A percentile compares a stretch with the other conserved stretches of the same genome.
Evolutionary conservation across 2,888 invertebrate species (phyloP).

Genomic region (Lagria hirta): DNA sequence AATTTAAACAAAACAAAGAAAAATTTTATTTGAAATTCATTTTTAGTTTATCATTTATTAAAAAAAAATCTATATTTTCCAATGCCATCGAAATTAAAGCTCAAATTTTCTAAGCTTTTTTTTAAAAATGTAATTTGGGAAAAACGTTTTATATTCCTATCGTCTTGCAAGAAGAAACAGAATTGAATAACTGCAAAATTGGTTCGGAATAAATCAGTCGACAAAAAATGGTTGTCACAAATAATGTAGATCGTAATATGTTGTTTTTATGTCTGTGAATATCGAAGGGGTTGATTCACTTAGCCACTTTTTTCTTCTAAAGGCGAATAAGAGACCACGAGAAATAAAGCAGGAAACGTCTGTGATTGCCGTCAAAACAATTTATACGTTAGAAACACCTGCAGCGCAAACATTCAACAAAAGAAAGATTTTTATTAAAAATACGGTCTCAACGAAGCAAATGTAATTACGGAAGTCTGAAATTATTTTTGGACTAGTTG

Average conservation of each 20-base stretch:
- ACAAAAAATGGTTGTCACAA: slow-evolving; percentile 6
- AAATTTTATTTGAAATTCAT: too few relatives aligned
- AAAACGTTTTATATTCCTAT: not conserved
- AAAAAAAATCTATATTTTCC: too few relatives aligned
- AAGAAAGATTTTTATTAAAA: slow-evolving; percentile 7
- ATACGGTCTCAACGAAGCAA: slow-evolving; percentile 1
- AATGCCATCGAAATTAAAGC: too few relatives aligned
- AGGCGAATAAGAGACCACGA: slow-evolving; percentile 15
- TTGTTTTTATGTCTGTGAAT: slow-evolving; percentile 3
- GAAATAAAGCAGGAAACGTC: slow-evolving; percentile 21
- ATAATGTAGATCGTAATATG: slow-evolving; percentile 12
- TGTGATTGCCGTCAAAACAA: slow-evolving; percentile 27
- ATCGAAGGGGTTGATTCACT: slow-evolving; percentile 13
- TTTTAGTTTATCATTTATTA: too few relatives aligned
- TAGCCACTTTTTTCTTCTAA: slow-evolving; percentile 8
- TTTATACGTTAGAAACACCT: slow-evolving; percentile 20
- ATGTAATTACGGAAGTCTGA: not conserved
- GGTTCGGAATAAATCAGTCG: not conserved
- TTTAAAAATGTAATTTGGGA: not conserved
- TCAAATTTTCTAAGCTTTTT: not conserved
- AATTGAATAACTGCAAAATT: too few relatives aligned
- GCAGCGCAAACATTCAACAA: slow-evolving; percentile 1
- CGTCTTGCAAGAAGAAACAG: too few relatives aligned
- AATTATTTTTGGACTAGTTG: not conserved
- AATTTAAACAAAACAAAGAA: too few relatives aligned